Percentiles rank a stretch among this genome's conserved stretches.
Conservation (phyloP, 2,797 vertebrate species). For the Yasuhikotakia modesta region DNA sequence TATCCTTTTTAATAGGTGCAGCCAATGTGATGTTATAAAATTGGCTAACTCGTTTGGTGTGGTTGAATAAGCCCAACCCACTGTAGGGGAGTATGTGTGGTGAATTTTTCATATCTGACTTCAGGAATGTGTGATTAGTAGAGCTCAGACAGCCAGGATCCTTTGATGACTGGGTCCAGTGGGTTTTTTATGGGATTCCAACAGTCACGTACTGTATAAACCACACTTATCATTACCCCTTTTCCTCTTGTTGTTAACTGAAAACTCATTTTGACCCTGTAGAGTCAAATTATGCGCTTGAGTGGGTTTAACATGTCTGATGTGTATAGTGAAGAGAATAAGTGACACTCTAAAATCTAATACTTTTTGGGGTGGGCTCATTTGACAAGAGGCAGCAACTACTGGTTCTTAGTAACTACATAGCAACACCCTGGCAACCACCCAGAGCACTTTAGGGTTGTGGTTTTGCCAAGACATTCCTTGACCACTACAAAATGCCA, state of each 20-base stretch:
- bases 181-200: slow-evolving; percentile 25
- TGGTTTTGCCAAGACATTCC: no score
- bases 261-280: neutral
- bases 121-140: slow-evolving; percentile 25
- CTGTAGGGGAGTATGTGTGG: neutral
- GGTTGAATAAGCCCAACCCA: slow-evolving; percentile 8
- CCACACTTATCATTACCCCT: neutral
- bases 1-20: neutral
- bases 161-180: neutral
- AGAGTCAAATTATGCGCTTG: slow-evolving; percentile 16
- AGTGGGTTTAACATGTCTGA: slow-evolving; percentile 11
- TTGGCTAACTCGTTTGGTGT: neutral
- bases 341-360: neutral
- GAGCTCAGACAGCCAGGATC: neutral
- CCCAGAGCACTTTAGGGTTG: no score
- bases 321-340: neutral
- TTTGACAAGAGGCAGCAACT: no score
- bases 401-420: no score
- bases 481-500: no score
- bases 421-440: no score
- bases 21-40: slow-evolving; percentile 6
- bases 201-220: slow-evolving; percentile 43
- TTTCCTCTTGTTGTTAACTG: neutral
- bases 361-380: neutral
- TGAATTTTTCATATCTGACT: neutral